A percentile compares a stretch with the other conserved stretches of the same genome.
Evolutionary conservation across 2,888 invertebrate genomes (phyloP).

Genomic region (Teleogryllus oceanicus): DNA sequence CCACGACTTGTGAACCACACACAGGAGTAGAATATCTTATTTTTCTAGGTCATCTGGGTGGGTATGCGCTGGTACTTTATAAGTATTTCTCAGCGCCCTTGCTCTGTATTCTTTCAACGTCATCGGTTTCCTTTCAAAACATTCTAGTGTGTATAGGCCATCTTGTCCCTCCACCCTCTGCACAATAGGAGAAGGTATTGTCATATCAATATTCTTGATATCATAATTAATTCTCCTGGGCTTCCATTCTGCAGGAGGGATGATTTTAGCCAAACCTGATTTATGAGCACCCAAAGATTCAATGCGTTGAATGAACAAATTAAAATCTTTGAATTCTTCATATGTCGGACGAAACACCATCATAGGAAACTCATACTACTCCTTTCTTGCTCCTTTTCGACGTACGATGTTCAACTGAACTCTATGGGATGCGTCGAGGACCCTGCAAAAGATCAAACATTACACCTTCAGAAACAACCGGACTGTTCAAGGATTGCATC

Average conservation of each 20-base stretch:
- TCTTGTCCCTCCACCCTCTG: background rate
- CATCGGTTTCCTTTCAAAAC: background rate
- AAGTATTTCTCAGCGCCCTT: background rate
- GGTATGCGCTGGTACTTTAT: background rate
- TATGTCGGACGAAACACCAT: background rate
- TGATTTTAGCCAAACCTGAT: background rate
- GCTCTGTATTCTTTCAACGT: background rate
- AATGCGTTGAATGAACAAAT: background rate
- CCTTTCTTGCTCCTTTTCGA: background rate
- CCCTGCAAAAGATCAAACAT: too few species aligned
- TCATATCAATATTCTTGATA: background rate
- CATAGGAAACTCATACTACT: conserved; percentile 30
- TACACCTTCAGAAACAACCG: too few species aligned
- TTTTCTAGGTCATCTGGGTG: background rate
- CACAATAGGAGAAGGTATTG: background rate
- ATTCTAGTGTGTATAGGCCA: background rate
- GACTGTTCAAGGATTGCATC: too few species aligned
- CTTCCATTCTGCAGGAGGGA: background rate
- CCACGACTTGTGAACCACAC: background rate
- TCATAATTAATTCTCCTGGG: background rate
- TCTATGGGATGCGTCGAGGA: too few species aligned
- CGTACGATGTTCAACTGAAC: too few species aligned
- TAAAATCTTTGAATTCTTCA: background rate
- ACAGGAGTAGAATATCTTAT: background rate
- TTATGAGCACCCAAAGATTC: background rate